Percentiles rank a stretch among this genome's conserved stretches.
Conservation (phyloP, 2,113 vertebrate species). For the Pygoscelis antarcticus region DNA sequence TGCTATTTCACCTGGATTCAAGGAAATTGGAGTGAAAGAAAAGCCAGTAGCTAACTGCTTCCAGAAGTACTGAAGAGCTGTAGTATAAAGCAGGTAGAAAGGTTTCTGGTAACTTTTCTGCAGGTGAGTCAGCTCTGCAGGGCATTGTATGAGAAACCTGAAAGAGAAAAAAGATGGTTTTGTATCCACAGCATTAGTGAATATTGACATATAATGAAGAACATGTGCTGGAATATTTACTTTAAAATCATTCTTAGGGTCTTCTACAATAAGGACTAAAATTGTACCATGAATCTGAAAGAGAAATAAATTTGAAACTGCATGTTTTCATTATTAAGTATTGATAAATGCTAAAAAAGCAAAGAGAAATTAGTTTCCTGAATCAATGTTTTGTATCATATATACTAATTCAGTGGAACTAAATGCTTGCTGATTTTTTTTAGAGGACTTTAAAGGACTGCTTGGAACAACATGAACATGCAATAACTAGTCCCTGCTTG, state of each 20-base stretch:
- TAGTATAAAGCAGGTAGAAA: neutral
- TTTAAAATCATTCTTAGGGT: neutral
- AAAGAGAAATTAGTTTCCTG: neutral
- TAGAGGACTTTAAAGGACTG: neutral
- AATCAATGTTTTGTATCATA: neutral
- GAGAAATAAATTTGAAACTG: neutral
- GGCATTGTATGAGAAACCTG: neutral
- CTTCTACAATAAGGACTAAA: neutral
- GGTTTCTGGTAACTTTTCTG: neutral
- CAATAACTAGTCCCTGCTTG: neutral
- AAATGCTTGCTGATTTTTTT: neutral
- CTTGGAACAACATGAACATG: neutral
- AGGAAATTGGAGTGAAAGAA: neutral
- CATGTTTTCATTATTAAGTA: constrained; percentile 20
- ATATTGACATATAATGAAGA: neutral
- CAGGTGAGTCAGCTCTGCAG: neutral
- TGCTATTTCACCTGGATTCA: neutral
- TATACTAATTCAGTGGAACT: neutral
- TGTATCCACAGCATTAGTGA: neutral
- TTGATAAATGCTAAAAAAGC: constrained; percentile 3
- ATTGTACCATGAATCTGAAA: neutral
- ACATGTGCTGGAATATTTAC: neutral
- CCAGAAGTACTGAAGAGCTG: neutral
- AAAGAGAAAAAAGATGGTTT: neutral
- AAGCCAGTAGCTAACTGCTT: neutral